Conservation (phyloP, 2,797 vertebrate genomes). For the Leptatherina wallacei region DNA sequence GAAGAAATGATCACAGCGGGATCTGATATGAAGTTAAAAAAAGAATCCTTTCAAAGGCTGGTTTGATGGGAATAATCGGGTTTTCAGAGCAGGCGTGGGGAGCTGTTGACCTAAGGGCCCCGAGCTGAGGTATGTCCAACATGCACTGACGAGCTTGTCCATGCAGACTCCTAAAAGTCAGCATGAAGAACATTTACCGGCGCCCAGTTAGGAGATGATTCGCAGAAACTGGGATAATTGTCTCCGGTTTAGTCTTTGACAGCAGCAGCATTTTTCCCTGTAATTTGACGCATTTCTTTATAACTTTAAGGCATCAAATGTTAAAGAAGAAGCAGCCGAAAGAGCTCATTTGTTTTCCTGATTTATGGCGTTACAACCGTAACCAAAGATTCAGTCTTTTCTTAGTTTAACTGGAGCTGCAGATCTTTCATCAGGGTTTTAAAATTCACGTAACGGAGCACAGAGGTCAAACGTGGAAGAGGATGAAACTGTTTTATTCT, state of each 20-base stretch:
- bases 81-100: background rate
- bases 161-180: background rate
- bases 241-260: background rate
- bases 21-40: background rate
- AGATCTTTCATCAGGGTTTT: background rate
- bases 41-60: too few relatives aligned
- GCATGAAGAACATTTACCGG: background rate
- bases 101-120: background rate
- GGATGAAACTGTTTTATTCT: too few relatives aligned
- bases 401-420: background rate
- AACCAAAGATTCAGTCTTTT: too few relatives aligned
- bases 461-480: too few relatives aligned
- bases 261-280: background rate
- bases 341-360: too few relatives aligned
- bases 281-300: background rate
- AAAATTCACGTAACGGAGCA: too few relatives aligned
- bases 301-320: too few relatives aligned
- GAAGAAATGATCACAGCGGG: too few relatives aligned
- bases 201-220: too few relatives aligned
- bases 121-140: background rate
- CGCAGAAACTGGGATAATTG: background rate
- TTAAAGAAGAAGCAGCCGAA: too few relatives aligned
- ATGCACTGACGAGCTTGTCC: background rate
- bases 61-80: background rate
- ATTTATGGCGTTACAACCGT: too few relatives aligned